Percentiles rank a stretch among this genome's conserved stretches.
These are phyloP conservation scores for Petrocephalus schoutedeni DNA, from an alignment of 2,797 vertebrate genomes.

Conservation along the genomic window DNA sequence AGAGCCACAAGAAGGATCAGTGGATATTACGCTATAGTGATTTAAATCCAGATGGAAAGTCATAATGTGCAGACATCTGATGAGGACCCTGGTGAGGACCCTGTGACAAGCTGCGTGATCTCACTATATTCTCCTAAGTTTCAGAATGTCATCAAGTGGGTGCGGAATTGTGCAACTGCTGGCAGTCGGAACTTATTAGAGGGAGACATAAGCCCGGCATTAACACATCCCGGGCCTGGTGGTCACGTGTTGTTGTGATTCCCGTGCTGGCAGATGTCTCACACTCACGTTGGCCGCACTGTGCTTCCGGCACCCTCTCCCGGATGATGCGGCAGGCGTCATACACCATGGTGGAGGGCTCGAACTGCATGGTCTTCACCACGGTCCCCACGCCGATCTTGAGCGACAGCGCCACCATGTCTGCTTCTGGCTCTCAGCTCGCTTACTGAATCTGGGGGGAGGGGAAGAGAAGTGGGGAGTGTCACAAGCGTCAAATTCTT, in stretches of 20 bases:
- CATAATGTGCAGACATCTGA: background rate
- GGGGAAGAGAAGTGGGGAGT: background rate
- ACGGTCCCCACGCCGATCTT: conserved; percentile 97
- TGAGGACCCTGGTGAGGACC: background rate
- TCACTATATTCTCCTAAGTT: background rate
- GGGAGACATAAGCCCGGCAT: background rate
- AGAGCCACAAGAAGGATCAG: background rate
- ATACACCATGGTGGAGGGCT: conserved; percentile 95
- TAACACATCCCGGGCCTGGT: background rate
- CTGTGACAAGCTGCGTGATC: background rate
- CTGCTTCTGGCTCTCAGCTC: conserved; percentile 57
- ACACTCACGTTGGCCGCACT: conserved; percentile 86
- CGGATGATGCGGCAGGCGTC: conserved; percentile 92
- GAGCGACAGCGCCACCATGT: conserved; percentile 94
- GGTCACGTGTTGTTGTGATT: background rate
- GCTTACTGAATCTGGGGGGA: conserved; percentile 39
- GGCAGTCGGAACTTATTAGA: background rate
- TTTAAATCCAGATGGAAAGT: background rate
- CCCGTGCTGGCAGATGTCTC: background rate
- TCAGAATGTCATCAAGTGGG: background rate
- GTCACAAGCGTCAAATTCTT: background rate
- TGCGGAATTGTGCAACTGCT: conserved; percentile 17
- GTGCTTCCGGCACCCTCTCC: conserved; percentile 88
- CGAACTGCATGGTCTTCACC: conserved; percentile 99
- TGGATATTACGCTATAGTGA: background rate